A percentile compares a stretch with the other conserved stretches of the same genome.
Evolutionary conservation across 2,113 vertebrate species (phyloP).

Genomic region (Burhinus oedicnemus): DNA sequence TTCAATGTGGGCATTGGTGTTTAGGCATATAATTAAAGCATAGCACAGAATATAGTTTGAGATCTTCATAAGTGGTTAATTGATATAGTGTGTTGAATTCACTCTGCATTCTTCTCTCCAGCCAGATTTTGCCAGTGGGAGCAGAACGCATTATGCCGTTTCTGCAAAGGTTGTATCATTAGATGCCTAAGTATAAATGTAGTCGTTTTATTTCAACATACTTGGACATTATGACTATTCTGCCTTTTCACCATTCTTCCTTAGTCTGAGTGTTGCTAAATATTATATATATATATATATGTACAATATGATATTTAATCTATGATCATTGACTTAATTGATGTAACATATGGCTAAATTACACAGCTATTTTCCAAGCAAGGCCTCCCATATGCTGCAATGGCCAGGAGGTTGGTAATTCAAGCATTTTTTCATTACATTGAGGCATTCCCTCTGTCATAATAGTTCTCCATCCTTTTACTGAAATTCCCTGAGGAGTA

Average conservation of each 20-base stretch:
- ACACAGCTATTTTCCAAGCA: slow-evolving; percentile 48
- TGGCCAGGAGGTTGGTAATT: slow-evolving; percentile 27
- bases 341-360: neutral
- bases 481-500: slow-evolving; percentile 50
- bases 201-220: neutral
- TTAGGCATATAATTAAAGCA: neutral
- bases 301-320: neutral
- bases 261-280: neutral
- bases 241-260: neutral
- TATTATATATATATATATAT: neutral
- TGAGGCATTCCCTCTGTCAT: slow-evolving; percentile 56
- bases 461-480: slow-evolving; percentile 36
- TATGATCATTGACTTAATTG: neutral
- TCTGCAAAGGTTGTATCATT: neutral
- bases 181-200: neutral
- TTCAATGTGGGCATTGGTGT: neutral
- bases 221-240: neutral
- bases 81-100: neutral
- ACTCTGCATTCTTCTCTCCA: neutral
- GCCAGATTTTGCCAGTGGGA: neutral
- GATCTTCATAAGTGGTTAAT: neutral
- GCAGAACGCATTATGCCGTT: neutral
- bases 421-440: slow-evolving; percentile 35
- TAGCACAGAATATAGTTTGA: neutral
- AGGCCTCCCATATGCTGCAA: slow-evolving; percentile 12